Evolutionary conservation across 2,113 vertebrate genomes (phyloP).

Genomic region (Pituophis catenifer): DNA sequence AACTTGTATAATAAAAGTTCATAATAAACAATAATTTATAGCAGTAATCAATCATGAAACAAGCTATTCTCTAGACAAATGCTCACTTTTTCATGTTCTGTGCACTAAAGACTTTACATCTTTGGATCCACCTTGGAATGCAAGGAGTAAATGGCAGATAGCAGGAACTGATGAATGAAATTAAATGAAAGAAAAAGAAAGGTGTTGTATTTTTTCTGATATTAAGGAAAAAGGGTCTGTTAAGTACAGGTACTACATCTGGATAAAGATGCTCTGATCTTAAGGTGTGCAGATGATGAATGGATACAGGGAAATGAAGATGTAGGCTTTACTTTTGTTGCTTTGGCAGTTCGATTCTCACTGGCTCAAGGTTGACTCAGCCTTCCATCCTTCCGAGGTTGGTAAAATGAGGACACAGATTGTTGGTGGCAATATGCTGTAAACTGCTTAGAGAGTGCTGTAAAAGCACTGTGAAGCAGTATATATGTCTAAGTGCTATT

Average conservation of each 20-base stretch:
- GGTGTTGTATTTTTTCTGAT: not conserved
- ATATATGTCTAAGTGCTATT: too few species aligned
- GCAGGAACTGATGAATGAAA: not conserved
- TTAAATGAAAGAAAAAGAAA: not conserved
- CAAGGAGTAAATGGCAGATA: not conserved
- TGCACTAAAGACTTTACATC: not conserved
- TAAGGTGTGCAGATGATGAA: not conserved
- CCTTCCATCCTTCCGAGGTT: too few species aligned
- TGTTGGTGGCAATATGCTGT: too few species aligned
- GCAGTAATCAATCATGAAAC: not conserved
- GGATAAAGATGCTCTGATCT: not conserved
- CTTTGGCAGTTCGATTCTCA: too few species aligned
- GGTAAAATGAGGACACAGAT: too few species aligned
- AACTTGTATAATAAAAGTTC: not conserved
- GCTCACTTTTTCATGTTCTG: not conserved
- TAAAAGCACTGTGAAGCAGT: too few species aligned
- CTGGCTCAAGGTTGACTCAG: too few species aligned
- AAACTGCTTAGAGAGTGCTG: too few species aligned
- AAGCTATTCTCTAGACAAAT: not conserved
- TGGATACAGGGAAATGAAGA: not conserved
- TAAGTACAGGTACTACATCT: not conserved
- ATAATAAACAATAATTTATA: not conserved
- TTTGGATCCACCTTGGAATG: not conserved
- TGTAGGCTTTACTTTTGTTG: not conserved
- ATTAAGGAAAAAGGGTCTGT: not conserved